Evolutionary conservation across 2,888 invertebrate species (phyloP).

Genomic region (Strigamia maritima): DNA sequence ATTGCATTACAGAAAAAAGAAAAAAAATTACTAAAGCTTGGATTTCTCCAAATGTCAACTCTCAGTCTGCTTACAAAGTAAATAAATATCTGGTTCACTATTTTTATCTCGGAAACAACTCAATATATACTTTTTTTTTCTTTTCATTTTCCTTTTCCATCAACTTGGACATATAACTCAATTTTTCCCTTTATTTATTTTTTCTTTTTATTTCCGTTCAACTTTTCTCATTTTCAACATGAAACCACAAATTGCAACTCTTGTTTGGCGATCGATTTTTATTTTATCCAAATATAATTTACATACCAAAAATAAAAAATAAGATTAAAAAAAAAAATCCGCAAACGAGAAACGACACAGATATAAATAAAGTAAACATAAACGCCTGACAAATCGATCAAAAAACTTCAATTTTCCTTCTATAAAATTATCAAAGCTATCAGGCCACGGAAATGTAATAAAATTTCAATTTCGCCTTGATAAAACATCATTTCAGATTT

Average conservation of each 20-base stretch:
- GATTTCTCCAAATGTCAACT: conserved; percentile 9
- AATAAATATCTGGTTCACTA: conserved; percentile 13
- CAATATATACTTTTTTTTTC: not conserved
- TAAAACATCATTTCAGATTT: conserved; percentile 33
- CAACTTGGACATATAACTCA: conserved; percentile 5
- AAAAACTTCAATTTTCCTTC: conserved; percentile 1
- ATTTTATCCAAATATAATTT: conserved; percentile 12
- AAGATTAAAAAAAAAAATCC: too few relatives aligned
- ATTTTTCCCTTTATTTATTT: conserved; percentile 15
- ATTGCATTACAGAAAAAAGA: not conserved
- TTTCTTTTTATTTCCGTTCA: conserved; percentile 20
- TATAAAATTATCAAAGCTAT: conserved; percentile 36
- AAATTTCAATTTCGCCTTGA: conserved; percentile 32
- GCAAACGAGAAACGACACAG: not conserved
- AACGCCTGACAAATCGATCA: conserved; percentile 25
- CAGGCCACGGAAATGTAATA: conserved; percentile 31
- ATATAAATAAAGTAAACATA: conserved; percentile 3
- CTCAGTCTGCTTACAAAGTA: conserved; percentile 6
- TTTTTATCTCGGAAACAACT: conserved; percentile 14
- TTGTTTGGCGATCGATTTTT: not conserved
- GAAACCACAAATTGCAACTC: not conserved
- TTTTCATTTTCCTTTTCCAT: conserved; percentile 22
- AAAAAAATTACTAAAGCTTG: not conserved
- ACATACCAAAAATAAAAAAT: not conserved
- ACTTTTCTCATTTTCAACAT: conserved; percentile 6